Evolutionary conservation across 2,888 invertebrate genomes (phyloP), one percentile per base, ranked within the genome.

Genomic region (Sarcophaga variegata): DNA sequence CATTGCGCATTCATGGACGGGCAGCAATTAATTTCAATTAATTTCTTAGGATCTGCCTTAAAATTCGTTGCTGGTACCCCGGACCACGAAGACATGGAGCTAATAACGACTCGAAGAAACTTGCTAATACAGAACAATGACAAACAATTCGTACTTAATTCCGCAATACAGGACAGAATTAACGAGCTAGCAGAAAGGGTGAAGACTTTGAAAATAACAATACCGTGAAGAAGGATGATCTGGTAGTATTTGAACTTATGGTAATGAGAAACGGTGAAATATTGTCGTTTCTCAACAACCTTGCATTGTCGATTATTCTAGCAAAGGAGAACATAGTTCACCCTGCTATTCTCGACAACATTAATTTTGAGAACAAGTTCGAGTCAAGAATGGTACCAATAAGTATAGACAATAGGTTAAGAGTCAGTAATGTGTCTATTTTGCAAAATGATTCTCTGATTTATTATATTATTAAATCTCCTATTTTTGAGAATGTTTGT

Each of bases 201-300:
- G n/a, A 37, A 6, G n/a, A 67, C n/a, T 45, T 45, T 37, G n/a
- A n/a, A 67, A 5, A 20, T 11, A 20, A 20, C 11, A 69, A 69
- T 47, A n/a, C 47, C 5, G n/a, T 69, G 4, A n/a, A 20, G 20
- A 17, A 69, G 3, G 20, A 69, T 69, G n/a, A n/a, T 11, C 20
- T 69, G 17, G 20, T 69, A 45, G 1, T 69, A 5, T 69, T 69
- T 45, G 69, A 69, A 20, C 45, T 47, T 45, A 69, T 47, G 14
- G 69, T 20, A 47, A 45, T 45, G 20, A 69, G 69, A 69, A 69
- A 69, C 69, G 69, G 69, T 37, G 69, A 69, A 69, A 69, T 69
- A 20, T 8, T 69, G 17, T 69, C 69, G 6, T 69, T 69, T 69
- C 47, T 47, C n/a, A 69, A 69, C 47, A 20, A 47, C 45, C 69